Conservation (phyloP, 2,113 vertebrate species). For the Hypanus sabinus region DNA sequence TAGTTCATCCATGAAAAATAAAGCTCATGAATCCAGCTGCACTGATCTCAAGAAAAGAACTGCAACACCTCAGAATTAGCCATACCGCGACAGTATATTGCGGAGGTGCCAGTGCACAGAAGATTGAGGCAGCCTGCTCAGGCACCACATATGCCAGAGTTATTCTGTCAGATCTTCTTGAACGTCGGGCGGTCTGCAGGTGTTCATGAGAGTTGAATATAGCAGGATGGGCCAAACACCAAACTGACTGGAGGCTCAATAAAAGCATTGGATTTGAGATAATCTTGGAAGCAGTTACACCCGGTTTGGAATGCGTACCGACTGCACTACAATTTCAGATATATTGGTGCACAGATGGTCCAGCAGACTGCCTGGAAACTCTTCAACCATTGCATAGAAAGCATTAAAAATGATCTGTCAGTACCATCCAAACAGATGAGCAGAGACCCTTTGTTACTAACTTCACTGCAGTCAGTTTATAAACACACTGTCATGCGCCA, state of each 20-base stretch:
- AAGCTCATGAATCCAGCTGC: background rate
- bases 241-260: background rate
- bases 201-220: background rate
- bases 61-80: background rate
- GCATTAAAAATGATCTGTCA: background rate
- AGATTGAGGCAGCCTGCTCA: background rate
- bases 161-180: background rate
- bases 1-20: background rate
- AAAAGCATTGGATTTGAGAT: background rate
- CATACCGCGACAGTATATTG: background rate
- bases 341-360: background rate
- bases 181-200: background rate
- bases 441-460: background rate
- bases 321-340: background rate
- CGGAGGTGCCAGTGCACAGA: background rate
- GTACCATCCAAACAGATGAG: background rate
- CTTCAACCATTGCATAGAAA: background rate
- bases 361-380: background rate
- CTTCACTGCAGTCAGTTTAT: background rate
- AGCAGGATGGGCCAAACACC: background rate
- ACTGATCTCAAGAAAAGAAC: background rate
- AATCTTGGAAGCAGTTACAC: background rate
- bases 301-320: background rate
- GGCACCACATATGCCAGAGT: background rate
- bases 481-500: background rate